phyloP scores from a whole-genome alignment of 2,113 vertebrate genomes.

The Glaucomys volans region DNA sequence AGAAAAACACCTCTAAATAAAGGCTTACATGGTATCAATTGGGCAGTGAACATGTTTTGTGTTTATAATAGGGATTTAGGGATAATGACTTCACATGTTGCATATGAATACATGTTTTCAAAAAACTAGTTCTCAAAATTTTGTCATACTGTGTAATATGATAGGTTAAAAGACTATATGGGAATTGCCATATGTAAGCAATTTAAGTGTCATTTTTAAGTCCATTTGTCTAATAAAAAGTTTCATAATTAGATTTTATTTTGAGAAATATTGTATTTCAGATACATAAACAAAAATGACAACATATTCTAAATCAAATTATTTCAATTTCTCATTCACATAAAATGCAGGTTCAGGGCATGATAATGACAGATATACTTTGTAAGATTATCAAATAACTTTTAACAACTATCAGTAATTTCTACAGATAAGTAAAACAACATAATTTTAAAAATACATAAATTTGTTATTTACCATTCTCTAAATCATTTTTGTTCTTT shows the following conservation, averaged over 20 bases:
- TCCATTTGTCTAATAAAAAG: not conserved
- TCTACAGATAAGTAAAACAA: not conserved
- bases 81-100: not conserved
- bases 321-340: not conserved
- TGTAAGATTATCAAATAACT: not conserved
- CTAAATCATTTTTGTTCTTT: not conserved
- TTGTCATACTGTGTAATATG: not conserved
- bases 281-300: not conserved
- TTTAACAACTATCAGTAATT: not conserved
- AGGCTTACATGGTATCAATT: not conserved
- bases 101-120: not conserved
- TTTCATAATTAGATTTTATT: not conserved
- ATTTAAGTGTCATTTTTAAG: not conserved
- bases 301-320: not conserved
- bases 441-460: not conserved
- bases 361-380: not conserved
- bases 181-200: not conserved
- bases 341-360: not conserved
- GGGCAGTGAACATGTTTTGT: not conserved
- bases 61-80: not conserved
- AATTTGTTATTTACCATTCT: not conserved
- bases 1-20: not conserved
- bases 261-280: not conserved
- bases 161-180: not conserved
- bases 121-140: slow-evolving; percentile 40